Percentiles rank a stretch among this genome's conserved stretches.
These are phyloP conservation scores for Anastrepha ludens DNA, from an alignment of 1,140 invertebrate genomes.

Conservation along the genomic window DNA sequence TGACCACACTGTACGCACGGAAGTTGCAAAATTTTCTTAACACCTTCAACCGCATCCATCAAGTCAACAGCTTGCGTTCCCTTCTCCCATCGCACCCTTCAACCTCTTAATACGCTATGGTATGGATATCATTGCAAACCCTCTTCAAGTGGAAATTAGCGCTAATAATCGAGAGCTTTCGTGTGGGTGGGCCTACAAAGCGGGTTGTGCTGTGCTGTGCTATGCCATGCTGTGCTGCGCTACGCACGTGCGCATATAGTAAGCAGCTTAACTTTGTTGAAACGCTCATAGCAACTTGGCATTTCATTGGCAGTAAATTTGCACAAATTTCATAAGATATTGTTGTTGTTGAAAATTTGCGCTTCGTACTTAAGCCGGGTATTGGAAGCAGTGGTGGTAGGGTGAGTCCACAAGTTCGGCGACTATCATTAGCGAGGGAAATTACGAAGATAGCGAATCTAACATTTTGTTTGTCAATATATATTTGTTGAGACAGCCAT, in stretches of 20 bases:
- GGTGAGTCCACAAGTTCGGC: neutral
- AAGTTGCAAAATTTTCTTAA: constrained; percentile 37
- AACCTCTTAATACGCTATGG: too few relatives aligned
- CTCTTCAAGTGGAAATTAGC: constrained; percentile 6
- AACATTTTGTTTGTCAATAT: too few relatives aligned
- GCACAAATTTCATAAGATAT: neutral
- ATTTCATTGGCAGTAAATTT: constrained; percentile 28
- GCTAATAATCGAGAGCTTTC: neutral
- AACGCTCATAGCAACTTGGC: constrained; percentile 32
- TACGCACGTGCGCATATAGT: neutral
- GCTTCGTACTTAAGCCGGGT: neutral
- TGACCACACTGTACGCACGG: constrained; percentile 11
- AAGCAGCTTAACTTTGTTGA: constrained; percentile 29
- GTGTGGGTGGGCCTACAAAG: neutral
- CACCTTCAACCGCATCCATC: neutral
- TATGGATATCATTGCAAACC: too few relatives aligned
- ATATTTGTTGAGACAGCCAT: too few relatives aligned
- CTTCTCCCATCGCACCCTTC: too few relatives aligned
- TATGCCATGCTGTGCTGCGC: neutral
- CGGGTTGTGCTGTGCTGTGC: neutral
- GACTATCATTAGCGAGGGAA: too few relatives aligned
- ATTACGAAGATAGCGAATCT: too few relatives aligned
- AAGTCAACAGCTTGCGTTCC: neutral
- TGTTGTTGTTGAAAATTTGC: neutral
- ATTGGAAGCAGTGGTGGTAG: neutral